phyloP scores from a whole-genome alignment of 2,113 vertebrate species.

The Ctenodactylus gundi region DNA sequence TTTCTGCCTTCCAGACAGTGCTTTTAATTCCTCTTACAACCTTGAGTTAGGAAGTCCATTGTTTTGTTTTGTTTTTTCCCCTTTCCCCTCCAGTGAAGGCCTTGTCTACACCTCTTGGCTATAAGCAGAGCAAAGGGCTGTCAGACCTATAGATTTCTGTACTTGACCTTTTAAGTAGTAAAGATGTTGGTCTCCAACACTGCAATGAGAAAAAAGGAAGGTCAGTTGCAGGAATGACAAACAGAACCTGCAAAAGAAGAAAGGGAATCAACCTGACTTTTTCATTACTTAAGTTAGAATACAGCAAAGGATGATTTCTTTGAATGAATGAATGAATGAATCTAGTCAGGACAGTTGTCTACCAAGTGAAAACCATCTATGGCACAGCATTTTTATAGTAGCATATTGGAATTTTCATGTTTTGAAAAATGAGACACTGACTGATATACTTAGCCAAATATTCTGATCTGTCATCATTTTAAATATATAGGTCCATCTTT shows the following conservation, averaged over 20 bases:
- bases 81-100: neutral
- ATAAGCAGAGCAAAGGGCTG: neutral
- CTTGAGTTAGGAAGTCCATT: neutral
- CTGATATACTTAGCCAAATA: conserved; percentile 74
- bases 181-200: neutral
- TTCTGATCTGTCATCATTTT: conserved; percentile 75
- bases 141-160: conserved; percentile 44
- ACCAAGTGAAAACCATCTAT: conserved; percentile 15
- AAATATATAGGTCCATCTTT: conserved; percentile 76
- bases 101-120: neutral
- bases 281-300: conserved; percentile 28
- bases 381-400: conserved; percentile 36
- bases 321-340: neutral
- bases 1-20: neutral
- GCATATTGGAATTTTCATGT: conserved; percentile 48
- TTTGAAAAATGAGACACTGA: conserved; percentile 77
- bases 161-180: conserved; percentile 27
- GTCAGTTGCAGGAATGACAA: conserved; percentile 3
- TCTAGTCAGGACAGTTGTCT: neutral
- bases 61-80: neutral
- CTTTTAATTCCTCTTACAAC: conserved; percentile 31
- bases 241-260: conserved; percentile 11
- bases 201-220: neutral
- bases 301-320: neutral
- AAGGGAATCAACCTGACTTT: neutral